Base-by-base conservation (phyloP, 1,140 invertebrate species). In the Calephelis virginiensis region DNA sequence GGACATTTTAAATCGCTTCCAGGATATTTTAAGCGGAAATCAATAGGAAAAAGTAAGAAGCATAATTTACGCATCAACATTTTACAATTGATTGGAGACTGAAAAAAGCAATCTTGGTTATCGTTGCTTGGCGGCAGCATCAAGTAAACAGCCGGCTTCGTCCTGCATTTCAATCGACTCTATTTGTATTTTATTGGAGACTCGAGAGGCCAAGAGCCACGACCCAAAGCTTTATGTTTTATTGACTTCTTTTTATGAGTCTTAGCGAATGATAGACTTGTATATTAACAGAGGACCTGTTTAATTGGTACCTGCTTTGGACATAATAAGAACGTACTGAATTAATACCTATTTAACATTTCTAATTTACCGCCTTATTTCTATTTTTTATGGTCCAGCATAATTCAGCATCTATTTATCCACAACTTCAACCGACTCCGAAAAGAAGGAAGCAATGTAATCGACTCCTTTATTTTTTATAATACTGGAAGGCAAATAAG, bases 141-240 rank as follows among this genome's bases (percentile, higher is more conserved):
- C 75, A 81, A 89, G 86, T 82, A 90, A 90, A 89, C 86, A 90
- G 78, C 78, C 78, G 71, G 76, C 72, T 79, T 80, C 81, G 85
- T 85, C 81, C 84, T 88, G 88, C 88, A 90, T 90, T 90, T 89
- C 88, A 90, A 90, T 89, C 88, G 85, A 77, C 64, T 86, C 79
- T 90, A 90, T 89, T 90, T 90, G 86, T 89, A 86, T 90, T 90
- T 90, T 90, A 90, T 90, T 86, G 88, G 82, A 83, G 80, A 83
- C 75, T 77, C 76, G 73, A 75, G 67, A 74, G 80, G 77, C 78
- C 76, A 80, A 76, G 76, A 74, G 77, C 77, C 80, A 78, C 74
- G 76, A 80, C 75, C 79, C 78, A 80, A 83, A 82, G 85, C 86
- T 84, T 83, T 82, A 89, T 83, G 81, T 86, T 88, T 88, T 90